Base-by-base conservation (phyloP, 2,113 vertebrate species). In the Cavia aperea region DNA sequence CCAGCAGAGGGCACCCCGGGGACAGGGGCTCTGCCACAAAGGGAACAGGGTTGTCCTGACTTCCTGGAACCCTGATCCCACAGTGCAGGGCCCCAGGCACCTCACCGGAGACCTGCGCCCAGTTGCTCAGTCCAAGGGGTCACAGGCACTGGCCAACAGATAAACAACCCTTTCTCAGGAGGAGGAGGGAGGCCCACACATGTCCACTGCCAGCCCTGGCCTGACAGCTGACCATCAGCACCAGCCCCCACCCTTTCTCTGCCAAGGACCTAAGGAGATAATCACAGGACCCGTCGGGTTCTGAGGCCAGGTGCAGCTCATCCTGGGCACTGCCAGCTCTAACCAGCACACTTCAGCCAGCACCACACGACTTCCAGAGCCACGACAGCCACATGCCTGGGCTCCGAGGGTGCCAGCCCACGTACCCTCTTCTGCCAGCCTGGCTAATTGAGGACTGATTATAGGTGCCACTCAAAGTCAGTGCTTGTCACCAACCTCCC, bases 91-190 rank as follows among this genome's bases (percentile, higher is more conserved):
- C 12, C 49, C 18, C 36, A 11, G 7, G 26, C 16, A 0, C 1
- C 4, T 2, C 1, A 2, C 60, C 11, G 0, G 2, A 18, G 65
- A 79, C n/a, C 24, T 12, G 31, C 14, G 1, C 13, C 54, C 1
- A 0, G 62, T 39, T 1, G 3, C 5, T 18, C 65, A 9, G 39
- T 68, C n/a, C 12, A 2, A 23, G 46, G 62, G 39, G 36, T 1
- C 12, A 2, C 39, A 5, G 3, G 1, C 43, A 8, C 14, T 0
- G 2, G 3, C 24, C 0, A 0, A 18, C 1, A 1, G 4, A 0
- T 18, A 1, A 36, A 19, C 21, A 1, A 19, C 7, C 63, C 19
- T 33, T 14, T 9, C 36, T 1, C 0, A 10, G 68, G 56, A 77
- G 2, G 43, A 70, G 24, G 2, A 72, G 15, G 0, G 1, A 78